Percentiles rank a stretch among this genome's conserved stretches.
Conservation (phyloP, 2,888 invertebrate species). For the Ophonus ardosiacus region DNA sequence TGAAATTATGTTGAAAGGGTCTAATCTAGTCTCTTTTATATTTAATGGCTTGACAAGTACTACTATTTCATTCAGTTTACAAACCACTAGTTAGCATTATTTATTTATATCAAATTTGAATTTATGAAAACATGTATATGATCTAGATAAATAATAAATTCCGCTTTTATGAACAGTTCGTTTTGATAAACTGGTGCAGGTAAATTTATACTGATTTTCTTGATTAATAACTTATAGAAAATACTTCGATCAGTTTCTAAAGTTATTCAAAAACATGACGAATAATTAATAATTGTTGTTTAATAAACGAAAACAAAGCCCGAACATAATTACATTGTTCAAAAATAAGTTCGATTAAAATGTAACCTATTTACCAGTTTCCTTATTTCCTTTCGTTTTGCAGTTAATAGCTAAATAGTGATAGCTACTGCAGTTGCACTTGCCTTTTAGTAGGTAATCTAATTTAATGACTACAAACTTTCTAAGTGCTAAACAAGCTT, state of each 20-base stretch:
- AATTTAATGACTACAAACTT: constrained; percentile 38
- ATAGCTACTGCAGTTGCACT: not conserved
- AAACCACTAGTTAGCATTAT: not conserved
- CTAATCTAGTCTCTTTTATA: constrained; percentile 25
- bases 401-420: not conserved
- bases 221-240: too few relatives aligned
- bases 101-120: constrained; percentile 5
- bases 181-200: not conserved
- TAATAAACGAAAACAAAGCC: not conserved
- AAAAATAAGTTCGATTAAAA: not conserved
- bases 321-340: not conserved
- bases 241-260: too few relatives aligned
- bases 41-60: constrained; percentile 13
- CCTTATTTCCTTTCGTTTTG: not conserved
- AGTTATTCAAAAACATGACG: too few relatives aligned
- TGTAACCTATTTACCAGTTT: not conserved
- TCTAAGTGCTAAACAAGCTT: constrained; percentile 23
- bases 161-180: not conserved
- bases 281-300: not conserved
- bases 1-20: constrained; percentile 23
- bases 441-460: constrained; percentile 28
- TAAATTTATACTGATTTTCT: not conserved
- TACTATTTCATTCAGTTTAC: not conserved
- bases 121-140: not conserved
- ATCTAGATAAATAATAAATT: not conserved